Evolutionary conservation across 53 echinoderm and acorn worm species (phyloP), one percentile per base, ranked within the genome.

Genomic region (Actinopyga echinites): DNA sequence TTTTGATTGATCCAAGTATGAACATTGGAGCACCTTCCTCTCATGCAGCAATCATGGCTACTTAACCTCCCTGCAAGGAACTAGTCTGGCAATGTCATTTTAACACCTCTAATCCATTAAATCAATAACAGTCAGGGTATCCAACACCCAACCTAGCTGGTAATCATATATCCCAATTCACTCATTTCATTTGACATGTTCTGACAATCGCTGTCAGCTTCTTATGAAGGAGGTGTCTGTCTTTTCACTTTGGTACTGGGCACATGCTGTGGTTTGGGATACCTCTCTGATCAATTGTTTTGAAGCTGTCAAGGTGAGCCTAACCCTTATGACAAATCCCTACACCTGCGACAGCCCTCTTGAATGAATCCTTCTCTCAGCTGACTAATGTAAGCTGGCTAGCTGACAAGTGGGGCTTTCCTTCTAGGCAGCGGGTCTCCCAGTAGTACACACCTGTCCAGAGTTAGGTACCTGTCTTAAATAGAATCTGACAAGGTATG

Each of bases 231-330:
- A 71, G 71, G 78, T 78, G 54, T 54, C 57, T 78, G 78, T 78
- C 78, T 78, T 78, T 28, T 31, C 78, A 78, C 71, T 71, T 71
- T 40, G 71, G 78, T 31, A 15, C 57, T 55, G 36, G 33, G 33
- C 55, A 78, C 78, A 78, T 78, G 57, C 78, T 78, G 78, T 54
- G 78, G 78, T 78, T 71, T 40, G 71, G 71, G 43, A 34, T 42
- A 44, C 52, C 56, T 56, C 26, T 56, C 56, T 15, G 6, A 33
- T 29, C 26, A 55, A 78, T 56, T 71, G 71, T 71, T 71, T 71
- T 71, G 71, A 25, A 71, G 42, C 33, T 78, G 78, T 78, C 78
- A 78, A 56, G 57, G 57, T 78, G 78, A 53, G 57, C 32, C 29
- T 30, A 53, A 78, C 55, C 57, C 55, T 56, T 10, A 28, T 78